Percentiles rank a stretch among this genome's conserved stretches.
Evolutionary conservation across 2,797 vertebrate genomes (phyloP).

Genomic region (Coreius guichenoti): DNA sequence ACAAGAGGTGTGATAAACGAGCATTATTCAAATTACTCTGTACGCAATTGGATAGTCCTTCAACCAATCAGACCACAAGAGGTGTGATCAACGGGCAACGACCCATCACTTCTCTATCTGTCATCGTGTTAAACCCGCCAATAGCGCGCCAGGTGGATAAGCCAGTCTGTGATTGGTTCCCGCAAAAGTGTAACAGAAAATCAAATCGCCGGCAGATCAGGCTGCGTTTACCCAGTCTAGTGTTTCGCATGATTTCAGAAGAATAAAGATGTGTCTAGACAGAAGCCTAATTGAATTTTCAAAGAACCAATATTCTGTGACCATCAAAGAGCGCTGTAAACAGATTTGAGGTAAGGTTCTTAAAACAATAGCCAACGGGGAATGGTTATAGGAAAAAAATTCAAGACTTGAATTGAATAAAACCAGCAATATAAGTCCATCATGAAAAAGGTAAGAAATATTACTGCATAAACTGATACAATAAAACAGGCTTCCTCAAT

Average conservation of each 20-base stretch:
- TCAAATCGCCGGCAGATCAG: too few relatives aligned
- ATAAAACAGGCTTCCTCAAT: not conserved
- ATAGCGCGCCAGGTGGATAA: too few relatives aligned
- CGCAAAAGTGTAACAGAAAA: too few relatives aligned
- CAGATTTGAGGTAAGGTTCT: constrained; percentile 4
- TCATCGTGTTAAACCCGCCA: too few relatives aligned
- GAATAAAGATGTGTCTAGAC: constrained; percentile 33
- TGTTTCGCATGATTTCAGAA: not conserved
- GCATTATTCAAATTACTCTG: too few relatives aligned
- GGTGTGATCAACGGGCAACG: too few relatives aligned
- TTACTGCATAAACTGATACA: not conserved
- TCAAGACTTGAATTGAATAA: constrained; percentile 19
- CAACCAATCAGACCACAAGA: too few relatives aligned
- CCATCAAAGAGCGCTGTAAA: constrained; percentile 14
- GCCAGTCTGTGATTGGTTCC: too few relatives aligned
- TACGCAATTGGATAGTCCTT: too few relatives aligned
- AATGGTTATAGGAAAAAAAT: not conserved
- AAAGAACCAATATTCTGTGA: constrained; percentile 25
- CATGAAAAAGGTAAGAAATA: not conserved
- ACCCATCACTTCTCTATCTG: too few relatives aligned
- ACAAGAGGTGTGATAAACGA: too few relatives aligned
- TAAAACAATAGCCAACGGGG: constrained; percentile 8
- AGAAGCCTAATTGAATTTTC: constrained; percentile 3
- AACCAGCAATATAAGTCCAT: not conserved
- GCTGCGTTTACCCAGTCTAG: too few relatives aligned